These are phyloP conservation scores for Helleia helle DNA, from an alignment of 2,888 invertebrate genomes.

Conservation along the genomic window DNA sequence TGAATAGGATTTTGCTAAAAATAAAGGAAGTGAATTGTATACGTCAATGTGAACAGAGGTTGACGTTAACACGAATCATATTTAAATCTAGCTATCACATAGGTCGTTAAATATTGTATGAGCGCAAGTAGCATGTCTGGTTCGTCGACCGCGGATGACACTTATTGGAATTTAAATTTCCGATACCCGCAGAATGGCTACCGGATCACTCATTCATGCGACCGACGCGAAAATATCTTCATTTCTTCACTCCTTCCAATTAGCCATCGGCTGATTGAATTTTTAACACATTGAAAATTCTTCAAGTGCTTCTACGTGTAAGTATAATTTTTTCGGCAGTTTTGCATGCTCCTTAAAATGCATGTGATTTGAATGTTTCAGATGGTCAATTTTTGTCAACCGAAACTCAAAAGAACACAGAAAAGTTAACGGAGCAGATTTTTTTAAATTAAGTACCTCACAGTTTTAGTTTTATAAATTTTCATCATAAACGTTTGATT, in stretches of 20 bases:
- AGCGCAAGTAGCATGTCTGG: slow-evolving; percentile 21
- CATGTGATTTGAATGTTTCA: too few relatives aligned
- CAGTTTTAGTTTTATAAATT: too few relatives aligned
- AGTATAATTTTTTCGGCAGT: too few relatives aligned
- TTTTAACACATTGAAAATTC: slow-evolving; percentile 5
- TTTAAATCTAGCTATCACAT: slow-evolving; percentile 20
- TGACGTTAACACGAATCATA: slow-evolving; percentile 11
- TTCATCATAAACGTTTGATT: too few relatives aligned
- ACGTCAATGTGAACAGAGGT: slow-evolving; percentile 10
- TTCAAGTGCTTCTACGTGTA: too few relatives aligned
- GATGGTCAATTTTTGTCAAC: too few relatives aligned
- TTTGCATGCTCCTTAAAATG: too few relatives aligned
- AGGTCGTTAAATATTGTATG: slow-evolving; percentile 21
- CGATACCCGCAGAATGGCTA: slow-evolving; percentile 21
- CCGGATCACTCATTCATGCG: slow-evolving; percentile 25
- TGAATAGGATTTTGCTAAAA: too few relatives aligned
- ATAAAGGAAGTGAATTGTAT: slow-evolving; percentile 9
- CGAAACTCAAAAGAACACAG: too few relatives aligned
- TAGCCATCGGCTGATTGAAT: slow-evolving; percentile 1
- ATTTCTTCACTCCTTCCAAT: slow-evolving; percentile 10
- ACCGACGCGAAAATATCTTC: slow-evolving; percentile 20
- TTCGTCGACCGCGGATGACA: slow-evolving; percentile 29
- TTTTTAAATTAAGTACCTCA: too few relatives aligned
- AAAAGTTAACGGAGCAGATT: too few relatives aligned
- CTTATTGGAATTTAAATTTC: slow-evolving; percentile 29